Base-by-base conservation (phyloP, 2,797 vertebrate genomes). In the Phataginus tetradactyla region DNA sequence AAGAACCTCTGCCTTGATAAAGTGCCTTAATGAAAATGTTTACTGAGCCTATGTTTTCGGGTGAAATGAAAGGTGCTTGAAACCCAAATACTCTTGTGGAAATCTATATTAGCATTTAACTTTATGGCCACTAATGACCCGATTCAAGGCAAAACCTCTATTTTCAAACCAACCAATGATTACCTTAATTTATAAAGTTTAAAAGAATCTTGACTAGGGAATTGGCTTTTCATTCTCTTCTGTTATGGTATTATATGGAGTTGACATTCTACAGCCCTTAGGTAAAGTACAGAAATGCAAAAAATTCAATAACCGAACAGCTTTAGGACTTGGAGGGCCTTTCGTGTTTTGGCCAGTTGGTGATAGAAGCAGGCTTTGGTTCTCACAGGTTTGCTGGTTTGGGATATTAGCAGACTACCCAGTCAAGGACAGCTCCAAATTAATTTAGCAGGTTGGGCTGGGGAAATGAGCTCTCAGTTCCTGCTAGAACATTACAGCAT, bases 21-120 rank as follows among this genome's bases (percentile, higher is more conserved):
- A 94, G 59, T 51, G 29, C 25, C 86, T 92, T 66, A 91, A 91
- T 77, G 88, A 95, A 94, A 79, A 39, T 64, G n/a, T 80, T 96
- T 89, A 66, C 18, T 27, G 42, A 95, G 45, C 39, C 53, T 51
- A 1, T 18, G 14, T 78, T 86, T 92, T 92, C 61, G 83, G 77
- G 34, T 79, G 39, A 88, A 45, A 42, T 39, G 42, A 90, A 87
- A 86, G 79, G 29, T 21, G 45, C 39, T 86, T 32, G 66, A 90
- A 95, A 84, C 12, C 37, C 61, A 74, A 89, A 49, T 42, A 77
- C 85, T 79, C n/a, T 80, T 74, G 79, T 59, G 14, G 21, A 89
- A 89, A 91, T 89, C 57, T 86, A 14, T 93, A 45, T 78, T 55
- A 92, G 42, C 68, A 80, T 86, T 93, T 68, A 75, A 27, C 7